Evolutionary conservation across 1,140 invertebrate species (phyloP), one percentile per base, ranked within the genome.

Genomic region (Stenopsyche tienmushanensis): DNA sequence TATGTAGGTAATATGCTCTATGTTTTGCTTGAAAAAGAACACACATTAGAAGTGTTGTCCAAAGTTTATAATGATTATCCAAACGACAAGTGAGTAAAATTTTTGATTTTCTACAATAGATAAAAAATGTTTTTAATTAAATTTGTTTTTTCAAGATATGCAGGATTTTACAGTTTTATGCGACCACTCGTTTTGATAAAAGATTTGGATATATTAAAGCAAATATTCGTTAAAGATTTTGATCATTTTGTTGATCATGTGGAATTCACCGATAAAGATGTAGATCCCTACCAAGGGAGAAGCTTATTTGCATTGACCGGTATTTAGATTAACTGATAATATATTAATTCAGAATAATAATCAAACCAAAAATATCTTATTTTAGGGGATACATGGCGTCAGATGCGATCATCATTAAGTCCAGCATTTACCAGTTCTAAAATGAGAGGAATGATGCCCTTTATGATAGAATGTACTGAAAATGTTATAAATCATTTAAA

Each of bases 391-490:
- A 74, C 76, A 52, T 84, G 82, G 83, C 75, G 74, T 29, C 76
- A 81, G 49, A 80, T 84, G 76, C 70, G 82, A 7, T 74, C 76
- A 1, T 78, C 79, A 0, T 55, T 84, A 10, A 81, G 76, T 26
- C n/a, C n/a, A n/a, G n/a, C n/a, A n/a, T n/a, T n/a, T n/a, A n/a
- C n/a, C n/a, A n/a, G n/a, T n/a, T n/a, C 82, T 24, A 83, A 83
- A 71, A 82, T 83, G 79, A 73, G 76, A 20, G 65, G 53, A 18
- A 83, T 83, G 79, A 79, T 80, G 25, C 62, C 64, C 2, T 62
- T 83, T n/a, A 81, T 84, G 66, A 70, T 71, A 7, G 76, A 81
- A 39, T 74, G 71, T 57, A 74, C 72, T 0, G 29, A 72, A 17
- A 60, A 71, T 20, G 73, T 73, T 21, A 55, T 59, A 2, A 26